These are phyloP conservation scores for Protodeltote pygarga DNA, from an alignment of 2,888 invertebrate genomes.

Conservation along the genomic window DNA sequence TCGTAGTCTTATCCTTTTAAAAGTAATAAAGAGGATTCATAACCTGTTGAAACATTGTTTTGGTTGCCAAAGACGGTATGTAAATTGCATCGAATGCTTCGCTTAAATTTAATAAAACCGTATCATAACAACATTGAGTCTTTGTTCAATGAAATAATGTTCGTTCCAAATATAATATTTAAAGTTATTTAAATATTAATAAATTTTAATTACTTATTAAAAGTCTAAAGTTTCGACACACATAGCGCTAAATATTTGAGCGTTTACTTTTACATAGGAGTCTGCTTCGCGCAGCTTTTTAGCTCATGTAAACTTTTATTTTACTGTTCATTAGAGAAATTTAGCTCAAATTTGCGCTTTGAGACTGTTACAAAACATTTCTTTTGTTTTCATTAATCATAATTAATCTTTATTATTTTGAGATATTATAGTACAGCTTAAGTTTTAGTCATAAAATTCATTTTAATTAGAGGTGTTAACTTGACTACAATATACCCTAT, in stretches of 20 bases:
- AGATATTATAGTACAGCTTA: too few species aligned
- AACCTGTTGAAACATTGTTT: slow-evolving; percentile 7
- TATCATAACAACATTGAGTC: too few species aligned
- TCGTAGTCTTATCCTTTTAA: slow-evolving; percentile 7
- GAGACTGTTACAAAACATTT: slow-evolving; percentile 18
- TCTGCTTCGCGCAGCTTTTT: slow-evolving; percentile 6
- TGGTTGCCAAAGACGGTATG: slow-evolving; percentile 12
- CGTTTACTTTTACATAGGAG: slow-evolving; percentile 28
- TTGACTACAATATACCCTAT: too few species aligned
- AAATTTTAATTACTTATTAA: too few species aligned
- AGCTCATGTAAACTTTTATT: slow-evolving; percentile 22
- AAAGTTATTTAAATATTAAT: slow-evolving; percentile 38
- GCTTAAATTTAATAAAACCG: too few species aligned
- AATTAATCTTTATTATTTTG: too few species aligned
- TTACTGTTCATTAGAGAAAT: slow-evolving; percentile 35
- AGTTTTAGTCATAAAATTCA: too few species aligned
- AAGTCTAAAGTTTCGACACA: slow-evolving; percentile 29
- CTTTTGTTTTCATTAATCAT: slow-evolving; percentile 15
- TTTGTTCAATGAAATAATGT: too few species aligned
- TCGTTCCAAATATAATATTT: too few species aligned
- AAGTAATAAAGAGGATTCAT: slow-evolving; percentile 3
- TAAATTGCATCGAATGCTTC: too few species aligned
- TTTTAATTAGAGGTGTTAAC: too few species aligned
- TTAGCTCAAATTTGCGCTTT: slow-evolving; percentile 26
- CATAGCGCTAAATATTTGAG: slow-evolving; percentile 40